A percentile compares a stretch with the other conserved stretches of the same genome.
Conservation (phyloP, 2,888 invertebrate species). For the Pandemis heparana region DNA sequence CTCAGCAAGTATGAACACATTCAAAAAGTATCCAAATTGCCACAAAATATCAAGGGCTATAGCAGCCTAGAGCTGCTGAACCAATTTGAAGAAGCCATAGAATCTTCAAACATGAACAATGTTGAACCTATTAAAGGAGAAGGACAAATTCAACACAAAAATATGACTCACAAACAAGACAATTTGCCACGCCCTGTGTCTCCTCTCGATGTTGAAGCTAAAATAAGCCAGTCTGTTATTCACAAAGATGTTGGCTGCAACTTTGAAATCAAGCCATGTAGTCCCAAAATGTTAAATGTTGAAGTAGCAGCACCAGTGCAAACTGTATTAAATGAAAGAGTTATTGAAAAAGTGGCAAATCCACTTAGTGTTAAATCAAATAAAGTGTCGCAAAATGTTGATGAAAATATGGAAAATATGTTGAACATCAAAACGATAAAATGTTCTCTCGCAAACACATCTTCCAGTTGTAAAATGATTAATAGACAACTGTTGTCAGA, state of each 20-base stretch:
- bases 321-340: conserved; percentile 71
- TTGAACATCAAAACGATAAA: conserved; percentile 23
- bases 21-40: conserved; percentile 81
- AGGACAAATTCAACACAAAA: conserved; percentile 54
- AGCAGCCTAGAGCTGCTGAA: conserved; percentile 77
- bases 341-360: conserved; percentile 79
- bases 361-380: conserved; percentile 64
- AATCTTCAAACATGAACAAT: conserved; percentile 67
- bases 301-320: conserved; percentile 74
- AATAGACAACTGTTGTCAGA: conserved; percentile 64
- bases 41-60: conserved; percentile 83
- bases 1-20: conserved; percentile 82
- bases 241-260: conserved; percentile 84
- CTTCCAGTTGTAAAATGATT: conserved; percentile 74
- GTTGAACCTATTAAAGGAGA: conserved; percentile 55
- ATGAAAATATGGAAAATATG: conserved; percentile 53
- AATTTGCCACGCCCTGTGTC: conserved; percentile 70
- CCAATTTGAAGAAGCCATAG: conserved; percentile 81
- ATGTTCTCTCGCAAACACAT: conserved; percentile 38
- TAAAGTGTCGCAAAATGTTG: conserved; percentile 50
- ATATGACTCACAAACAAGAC: conserved; percentile 50
- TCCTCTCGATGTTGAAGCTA: conserved; percentile 82
- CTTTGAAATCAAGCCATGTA: conserved; percentile 83
- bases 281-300: conserved; percentile 81
- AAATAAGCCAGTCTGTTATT: conserved; percentile 83